phyloP scores from a whole-genome alignment of 2,888 invertebrate species.

The Sturmia bella region DNA sequence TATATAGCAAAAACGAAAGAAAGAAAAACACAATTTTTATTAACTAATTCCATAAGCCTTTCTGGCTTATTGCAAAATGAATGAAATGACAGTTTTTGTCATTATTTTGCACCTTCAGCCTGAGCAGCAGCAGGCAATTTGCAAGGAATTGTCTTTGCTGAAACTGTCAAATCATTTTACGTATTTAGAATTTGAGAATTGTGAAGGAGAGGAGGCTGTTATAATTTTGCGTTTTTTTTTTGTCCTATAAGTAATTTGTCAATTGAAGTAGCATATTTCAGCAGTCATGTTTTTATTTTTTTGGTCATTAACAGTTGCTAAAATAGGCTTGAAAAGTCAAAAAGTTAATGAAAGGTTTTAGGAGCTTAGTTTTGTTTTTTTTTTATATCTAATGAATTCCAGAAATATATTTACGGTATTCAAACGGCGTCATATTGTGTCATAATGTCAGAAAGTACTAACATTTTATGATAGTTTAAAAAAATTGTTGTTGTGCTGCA shows the following conservation, averaged over 20 bases:
- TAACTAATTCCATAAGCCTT: conserved; percentile 67
- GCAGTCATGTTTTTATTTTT: conserved; percentile 43
- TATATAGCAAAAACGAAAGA: too few relatives aligned
- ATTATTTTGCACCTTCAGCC: conserved; percentile 33
- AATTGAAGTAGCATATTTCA: conserved; percentile 44
- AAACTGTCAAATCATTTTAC: conserved; percentile 53
- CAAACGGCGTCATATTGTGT: too few relatives aligned
- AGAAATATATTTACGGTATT: too few relatives aligned
- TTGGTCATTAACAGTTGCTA: conserved; percentile 68
- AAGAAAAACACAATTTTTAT: conserved; percentile 49
- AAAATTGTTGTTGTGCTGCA: too few relatives aligned
- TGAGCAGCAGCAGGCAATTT: conserved; percentile 20
- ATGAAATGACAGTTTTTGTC: conserved; percentile 57
- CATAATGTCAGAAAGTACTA: too few relatives aligned
- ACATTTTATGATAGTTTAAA: too few relatives aligned
- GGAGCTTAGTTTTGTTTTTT: conserved; percentile 34
- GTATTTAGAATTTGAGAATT: conserved; percentile 30
- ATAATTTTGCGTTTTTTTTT: conserved; percentile 18
- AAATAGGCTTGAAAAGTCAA: conserved; percentile 58
- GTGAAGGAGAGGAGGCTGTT: conserved; percentile 43
- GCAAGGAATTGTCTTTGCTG: conserved; percentile 1
- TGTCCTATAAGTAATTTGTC: conserved; percentile 51
- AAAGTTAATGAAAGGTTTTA: conserved; percentile 51
- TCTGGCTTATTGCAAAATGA: conserved; percentile 43
- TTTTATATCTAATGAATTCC: too few relatives aligned